Evolutionary conservation across 2,888 invertebrate species (phyloP).

Genomic region (Hermaeophaga mercurialis): DNA sequence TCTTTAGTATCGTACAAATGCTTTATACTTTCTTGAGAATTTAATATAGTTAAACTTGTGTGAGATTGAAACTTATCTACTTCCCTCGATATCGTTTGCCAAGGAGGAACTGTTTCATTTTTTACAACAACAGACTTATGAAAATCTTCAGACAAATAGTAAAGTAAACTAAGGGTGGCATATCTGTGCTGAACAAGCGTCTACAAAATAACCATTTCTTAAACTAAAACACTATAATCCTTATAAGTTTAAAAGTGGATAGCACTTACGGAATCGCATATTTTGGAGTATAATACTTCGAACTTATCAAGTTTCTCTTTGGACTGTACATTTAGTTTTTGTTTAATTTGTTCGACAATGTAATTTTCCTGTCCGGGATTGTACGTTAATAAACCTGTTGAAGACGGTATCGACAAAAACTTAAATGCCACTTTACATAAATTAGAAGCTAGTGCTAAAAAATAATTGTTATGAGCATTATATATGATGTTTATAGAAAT

Average conservation of each 20-base stretch:
- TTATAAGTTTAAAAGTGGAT: background rate
- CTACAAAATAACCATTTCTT: conserved; percentile 44
- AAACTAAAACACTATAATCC: background rate
- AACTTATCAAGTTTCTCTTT: conserved; percentile 49
- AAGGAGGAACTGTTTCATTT: conserved; percentile 35
- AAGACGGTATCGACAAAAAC: conserved; percentile 40
- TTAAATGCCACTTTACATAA: conserved; percentile 42
- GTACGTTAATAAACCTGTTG: conserved; percentile 30
- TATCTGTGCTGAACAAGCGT: conserved; percentile 48
- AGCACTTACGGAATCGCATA: conserved; percentile 50
- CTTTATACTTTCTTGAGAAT: conserved; percentile 46
- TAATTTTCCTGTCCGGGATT: conserved; percentile 45
- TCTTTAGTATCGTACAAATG: conserved; percentile 43
- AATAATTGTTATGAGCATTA: conserved; percentile 20
- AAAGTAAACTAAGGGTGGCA: conserved; percentile 48
- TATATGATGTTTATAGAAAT: no score
- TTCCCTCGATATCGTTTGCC: conserved; percentile 40
- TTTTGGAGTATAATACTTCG: conserved; percentile 49
- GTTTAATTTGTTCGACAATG: conserved; percentile 46
- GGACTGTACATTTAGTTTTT: conserved; percentile 41
- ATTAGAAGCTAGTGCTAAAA: conserved; percentile 45
- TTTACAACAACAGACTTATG: conserved; percentile 22
- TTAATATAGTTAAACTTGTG: conserved; percentile 40
- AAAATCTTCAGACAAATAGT: conserved; percentile 40
- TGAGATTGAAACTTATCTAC: conserved; percentile 42